Conservation (phyloP, 2,888 invertebrate species). For the Latheticus oryzae region DNA sequence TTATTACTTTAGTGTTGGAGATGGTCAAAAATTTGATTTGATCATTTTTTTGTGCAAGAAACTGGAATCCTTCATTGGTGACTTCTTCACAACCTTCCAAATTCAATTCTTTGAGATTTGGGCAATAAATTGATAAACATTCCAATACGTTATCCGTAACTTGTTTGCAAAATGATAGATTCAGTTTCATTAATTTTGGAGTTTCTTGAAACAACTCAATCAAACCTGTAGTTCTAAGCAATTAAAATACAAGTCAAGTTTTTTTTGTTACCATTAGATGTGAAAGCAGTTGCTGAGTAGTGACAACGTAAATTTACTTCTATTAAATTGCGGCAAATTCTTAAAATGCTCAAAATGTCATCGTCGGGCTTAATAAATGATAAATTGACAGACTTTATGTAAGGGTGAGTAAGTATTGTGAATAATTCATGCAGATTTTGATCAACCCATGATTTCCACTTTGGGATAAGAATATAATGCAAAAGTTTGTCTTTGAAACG, state of each 20-base stretch:
- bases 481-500: not conserved
- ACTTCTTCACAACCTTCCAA: conserved; percentile 65
- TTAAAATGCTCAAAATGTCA: too few species aligned
- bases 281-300: too few species aligned
- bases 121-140: conserved; percentile 67
- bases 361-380: too few species aligned
- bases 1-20: conserved; percentile 60
- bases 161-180: conserved; percentile 56
- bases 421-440: too few species aligned
- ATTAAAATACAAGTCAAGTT: conserved; percentile 7
- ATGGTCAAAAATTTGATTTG: conserved; percentile 58
- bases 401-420: too few species aligned
- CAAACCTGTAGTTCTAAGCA: too few species aligned
- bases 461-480: too few species aligned
- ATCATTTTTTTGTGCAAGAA: conserved; percentile 52
- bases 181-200: conserved; percentile 52
- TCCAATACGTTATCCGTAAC: conserved; percentile 69
- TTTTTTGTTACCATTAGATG: too few species aligned
- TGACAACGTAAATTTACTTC: too few species aligned
- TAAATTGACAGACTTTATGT: too few species aligned
- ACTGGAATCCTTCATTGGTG: conserved; percentile 56
- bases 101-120: conserved; percentile 66
- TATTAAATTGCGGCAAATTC: too few species aligned
- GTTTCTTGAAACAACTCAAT: conserved; percentile 53
- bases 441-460: too few species aligned